phyloP scores from a whole-genome alignment of 2,888 invertebrate species.

The Mythimna loreyi region DNA sequence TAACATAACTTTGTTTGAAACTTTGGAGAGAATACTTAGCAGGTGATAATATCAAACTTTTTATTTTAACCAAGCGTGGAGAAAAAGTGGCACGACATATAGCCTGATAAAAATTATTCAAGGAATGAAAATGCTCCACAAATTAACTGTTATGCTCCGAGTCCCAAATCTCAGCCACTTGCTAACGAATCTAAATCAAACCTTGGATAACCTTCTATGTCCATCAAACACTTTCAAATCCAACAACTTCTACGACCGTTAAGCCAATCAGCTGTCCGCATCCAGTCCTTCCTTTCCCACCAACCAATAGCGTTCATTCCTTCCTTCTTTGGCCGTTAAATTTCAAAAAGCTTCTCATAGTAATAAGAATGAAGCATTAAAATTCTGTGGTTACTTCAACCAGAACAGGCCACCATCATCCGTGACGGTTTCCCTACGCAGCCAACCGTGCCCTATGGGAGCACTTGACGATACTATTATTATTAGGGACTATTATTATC shows the following conservation, averaged over 20 bases:
- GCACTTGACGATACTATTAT: constrained; percentile 61
- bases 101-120: neutral
- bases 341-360: constrained; percentile 64
- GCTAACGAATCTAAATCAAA: constrained; percentile 1
- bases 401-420: constrained; percentile 71
- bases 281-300: neutral
- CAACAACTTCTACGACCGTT: neutral
- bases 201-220: neutral
- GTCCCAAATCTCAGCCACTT: neutral
- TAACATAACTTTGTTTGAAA: neutral
- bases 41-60: constrained; percentile 8
- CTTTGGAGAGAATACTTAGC: neutral
- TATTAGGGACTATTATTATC: constrained; percentile 57
- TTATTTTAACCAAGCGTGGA: neutral
- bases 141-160: neutral
- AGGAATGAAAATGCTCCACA: neutral
- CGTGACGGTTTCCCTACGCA: constrained; percentile 77
- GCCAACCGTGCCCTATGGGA: constrained; percentile 77
- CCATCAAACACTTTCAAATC: constrained; percentile 23
- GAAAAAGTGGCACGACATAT: no score
- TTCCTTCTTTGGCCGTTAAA: constrained; percentile 52
- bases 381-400: constrained; percentile 69
- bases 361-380: constrained; percentile 70
- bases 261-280: constrained; percentile 23
- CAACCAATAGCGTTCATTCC: constrained; percentile 31